A percentile compares a stretch with the other conserved stretches of the same genome.
phyloP scores from a whole-genome alignment of 2,888 invertebrate genomes.

The Cheilosia pagana region DNA sequence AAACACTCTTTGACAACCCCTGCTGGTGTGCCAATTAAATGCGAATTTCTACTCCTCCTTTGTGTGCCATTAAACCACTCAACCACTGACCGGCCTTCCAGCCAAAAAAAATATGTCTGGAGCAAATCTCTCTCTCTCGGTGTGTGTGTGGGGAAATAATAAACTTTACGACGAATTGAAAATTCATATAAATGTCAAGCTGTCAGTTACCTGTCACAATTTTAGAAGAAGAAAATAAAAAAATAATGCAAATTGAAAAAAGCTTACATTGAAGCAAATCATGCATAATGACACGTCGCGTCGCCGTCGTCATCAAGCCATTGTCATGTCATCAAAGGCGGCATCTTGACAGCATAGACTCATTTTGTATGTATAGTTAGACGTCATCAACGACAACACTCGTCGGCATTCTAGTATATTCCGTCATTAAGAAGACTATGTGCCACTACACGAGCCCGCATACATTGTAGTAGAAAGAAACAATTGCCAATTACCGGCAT shows the following conservation, averaged over 20 bases:
- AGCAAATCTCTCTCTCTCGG: background rate
- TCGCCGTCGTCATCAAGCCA: conserved; percentile 38
- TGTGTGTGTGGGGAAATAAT: background rate
- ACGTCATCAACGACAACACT: conserved; percentile 55
- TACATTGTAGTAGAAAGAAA: conserved; percentile 2
- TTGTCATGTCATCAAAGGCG: conserved; percentile 73
- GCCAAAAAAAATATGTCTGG: conserved; percentile 40
- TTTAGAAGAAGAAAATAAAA: conserved; percentile 38
- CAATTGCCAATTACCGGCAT: conserved; percentile 60
- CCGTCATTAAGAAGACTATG: conserved; percentile 52
- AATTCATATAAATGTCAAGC: conserved; percentile 69
- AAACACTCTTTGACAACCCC: conserved; percentile 4
- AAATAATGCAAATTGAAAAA: conserved; percentile 43
- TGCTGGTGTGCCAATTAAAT: conserved; percentile 53
- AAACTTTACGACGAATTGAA: conserved; percentile 14
- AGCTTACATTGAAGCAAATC: conserved; percentile 45
- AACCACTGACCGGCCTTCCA: conserved; percentile 64
- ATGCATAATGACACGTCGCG: conserved; percentile 60
- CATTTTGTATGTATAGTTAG: conserved; percentile 36
- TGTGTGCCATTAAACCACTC: conserved; percentile 23
- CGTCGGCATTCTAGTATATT: conserved; percentile 34
- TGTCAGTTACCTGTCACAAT: conserved; percentile 70
- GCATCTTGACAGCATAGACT: conserved; percentile 55
- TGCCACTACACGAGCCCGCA: conserved; percentile 16
- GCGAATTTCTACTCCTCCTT: background rate